Evolutionary conservation across 2,888 invertebrate species (phyloP).

Genomic region (Micropterix aruncella): DNA sequence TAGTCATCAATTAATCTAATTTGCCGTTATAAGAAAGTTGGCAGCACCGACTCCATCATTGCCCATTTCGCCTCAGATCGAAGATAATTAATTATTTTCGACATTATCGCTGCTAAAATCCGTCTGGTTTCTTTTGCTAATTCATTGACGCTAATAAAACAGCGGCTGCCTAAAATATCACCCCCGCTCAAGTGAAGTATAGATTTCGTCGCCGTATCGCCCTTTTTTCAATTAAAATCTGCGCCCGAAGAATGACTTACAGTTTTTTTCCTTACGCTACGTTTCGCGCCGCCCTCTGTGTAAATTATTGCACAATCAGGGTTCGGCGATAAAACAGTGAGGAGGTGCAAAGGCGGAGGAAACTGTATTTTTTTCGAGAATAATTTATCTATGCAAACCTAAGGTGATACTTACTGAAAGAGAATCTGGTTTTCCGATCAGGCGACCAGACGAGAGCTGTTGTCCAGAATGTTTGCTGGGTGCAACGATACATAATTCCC

Average conservation of each 20-base stretch:
- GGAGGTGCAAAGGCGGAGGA: background rate
- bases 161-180: too few relatives aligned
- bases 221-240: constrained; percentile 2
- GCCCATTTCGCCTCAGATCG: constrained; percentile 26
- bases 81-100: constrained; percentile 62
- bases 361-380: too few relatives aligned
- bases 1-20: too few relatives aligned
- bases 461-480: too few relatives aligned
- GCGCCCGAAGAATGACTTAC: background rate
- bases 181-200: background rate
- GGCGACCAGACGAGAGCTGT: too few relatives aligned
- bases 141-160: constrained; percentile 49
- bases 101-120: constrained; percentile 48
- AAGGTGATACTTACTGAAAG: too few relatives aligned
- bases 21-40: too few relatives aligned
- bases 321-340: background rate
- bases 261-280: background rate
- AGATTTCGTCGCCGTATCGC: constrained; percentile 1
- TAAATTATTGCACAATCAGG: background rate
- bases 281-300: too few relatives aligned
- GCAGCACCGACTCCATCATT: too few relatives aligned
- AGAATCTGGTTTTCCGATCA: too few relatives aligned
- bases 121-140: constrained; percentile 52
- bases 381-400: too few relatives aligned
- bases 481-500: too few relatives aligned